Percentiles rank a stretch among this genome's conserved stretches.
These are phyloP conservation scores for Neopipo cinnamomea DNA, from an alignment of 2,113 vertebrate genomes.

Conservation along the genomic window DNA sequence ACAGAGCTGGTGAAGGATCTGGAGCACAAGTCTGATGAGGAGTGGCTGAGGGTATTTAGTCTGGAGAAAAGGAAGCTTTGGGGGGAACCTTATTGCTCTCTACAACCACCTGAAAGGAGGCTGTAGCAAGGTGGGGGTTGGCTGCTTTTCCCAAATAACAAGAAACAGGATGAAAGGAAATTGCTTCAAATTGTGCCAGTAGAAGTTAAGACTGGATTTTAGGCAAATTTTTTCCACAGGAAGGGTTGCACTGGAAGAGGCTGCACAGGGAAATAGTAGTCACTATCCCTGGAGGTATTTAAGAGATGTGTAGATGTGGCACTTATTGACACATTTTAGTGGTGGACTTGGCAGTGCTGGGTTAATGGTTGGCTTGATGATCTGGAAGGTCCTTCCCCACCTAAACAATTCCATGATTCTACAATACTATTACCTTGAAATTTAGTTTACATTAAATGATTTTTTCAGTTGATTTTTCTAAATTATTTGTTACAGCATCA, in stretches of 20 bases:
- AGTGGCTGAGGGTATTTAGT: background rate
- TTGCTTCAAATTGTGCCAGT: background rate
- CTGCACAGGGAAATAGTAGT: background rate
- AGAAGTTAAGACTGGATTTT: background rate
- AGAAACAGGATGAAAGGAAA: background rate
- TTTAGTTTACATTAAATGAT: background rate
- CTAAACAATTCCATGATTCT: background rate
- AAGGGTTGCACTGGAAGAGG: background rate
- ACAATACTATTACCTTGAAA: background rate
- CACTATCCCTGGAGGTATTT: background rate
- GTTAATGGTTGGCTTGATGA: accelerated
- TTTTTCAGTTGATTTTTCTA: background rate
- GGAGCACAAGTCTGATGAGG: background rate
- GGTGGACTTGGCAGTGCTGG: background rate
- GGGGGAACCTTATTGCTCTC: background rate
- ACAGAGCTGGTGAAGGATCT: background rate
- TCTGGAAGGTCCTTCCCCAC: background rate
- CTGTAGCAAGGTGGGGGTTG: background rate
- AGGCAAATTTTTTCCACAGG: background rate
- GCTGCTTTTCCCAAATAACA: background rate
- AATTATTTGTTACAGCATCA: background rate
- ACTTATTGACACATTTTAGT: background rate
- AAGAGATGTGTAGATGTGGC: background rate
- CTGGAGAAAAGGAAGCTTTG: background rate
- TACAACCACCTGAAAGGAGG: background rate